Evolutionary conservation across 2,113 vertebrate genomes (phyloP), one percentile per base, ranked within the genome.

Genomic region (Podarcis muralis): DNA sequence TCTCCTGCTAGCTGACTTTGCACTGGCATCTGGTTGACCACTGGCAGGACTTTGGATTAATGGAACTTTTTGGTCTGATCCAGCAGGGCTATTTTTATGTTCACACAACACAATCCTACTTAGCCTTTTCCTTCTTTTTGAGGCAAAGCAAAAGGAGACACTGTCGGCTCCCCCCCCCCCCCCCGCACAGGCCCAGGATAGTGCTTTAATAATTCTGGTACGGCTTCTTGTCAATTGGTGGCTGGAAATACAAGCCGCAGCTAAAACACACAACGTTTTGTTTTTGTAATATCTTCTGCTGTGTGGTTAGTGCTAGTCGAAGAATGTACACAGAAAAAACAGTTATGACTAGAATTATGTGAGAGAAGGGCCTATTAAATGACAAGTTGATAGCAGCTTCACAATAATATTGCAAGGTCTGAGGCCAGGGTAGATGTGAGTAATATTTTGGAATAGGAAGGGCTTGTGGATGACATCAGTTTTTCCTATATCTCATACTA

Each of bases 221-320:
- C 86, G 75, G 91, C 75, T 83, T 86, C 5, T 80, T 81, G 18
- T 93, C 91, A 89, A 84, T 88, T 92, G 90, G 81, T 89, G 93
- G 85, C 91, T 95, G 78, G 86, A 93, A 93, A 89, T 89, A 87
- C 69, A 92, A 92, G 89, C 89, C 91, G 90, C 84, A 90, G 78
- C 35, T 88, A 86, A 94, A 93, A 76, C 91, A 88, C 74, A 22
- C 32, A 43, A 35, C 57, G 20, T 65, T 91, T 87, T 81, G 59
- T 96, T 93, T 93, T 90, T 81, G 79, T 83, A 94, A 92, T 43
- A 78, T 32, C 59, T 89, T 5, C 85, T 92, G 71, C 13, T 88
- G 81, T 66, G 48, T 32, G 37, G 37, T 62, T 87, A 81, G 75
- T 90, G 59, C 48, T 76, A 37, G 20, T 84, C 69, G 75, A 86